A percentile compares a stretch with the other conserved stretches of the same genome.
Evolutionary conservation across 2,113 vertebrate species (phyloP).

Genomic region (Benitochromis conjunctus): DNA sequence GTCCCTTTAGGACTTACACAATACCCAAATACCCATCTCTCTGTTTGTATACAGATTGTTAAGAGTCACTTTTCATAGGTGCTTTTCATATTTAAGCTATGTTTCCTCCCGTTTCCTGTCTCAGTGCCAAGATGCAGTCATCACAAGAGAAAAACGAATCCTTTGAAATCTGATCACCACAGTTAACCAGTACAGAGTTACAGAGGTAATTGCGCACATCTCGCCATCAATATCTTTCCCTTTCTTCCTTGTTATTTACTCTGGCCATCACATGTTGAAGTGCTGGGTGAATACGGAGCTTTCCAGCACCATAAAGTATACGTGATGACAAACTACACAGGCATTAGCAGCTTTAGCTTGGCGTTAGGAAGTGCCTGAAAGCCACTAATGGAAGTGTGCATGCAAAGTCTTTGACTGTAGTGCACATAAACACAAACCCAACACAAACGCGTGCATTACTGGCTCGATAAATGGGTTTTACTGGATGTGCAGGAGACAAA

Average conservation of each 20-base stretch:
- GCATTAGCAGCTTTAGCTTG: slow-evolving; percentile 36
- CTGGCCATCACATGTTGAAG: not conserved
- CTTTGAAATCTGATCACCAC: not conserved
- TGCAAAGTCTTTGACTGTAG: slow-evolving; percentile 25
- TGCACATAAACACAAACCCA: not conserved
- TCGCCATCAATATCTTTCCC: not conserved
- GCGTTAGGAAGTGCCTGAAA: slow-evolving; percentile 33
- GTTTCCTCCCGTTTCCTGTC: not conserved
- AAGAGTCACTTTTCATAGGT: not conserved
- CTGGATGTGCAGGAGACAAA: slow-evolving; percentile 14
- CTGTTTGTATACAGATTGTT: not conserved
- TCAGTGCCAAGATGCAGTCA: not conserved
- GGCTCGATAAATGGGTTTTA: slow-evolving; percentile 42
- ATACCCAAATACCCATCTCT: not conserved
- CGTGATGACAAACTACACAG: slow-evolving; percentile 23
- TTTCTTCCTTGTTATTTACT: not conserved
- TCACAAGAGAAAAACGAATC: not conserved
- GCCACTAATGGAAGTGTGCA: slow-evolving; percentile 54
- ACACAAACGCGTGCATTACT: slow-evolving; percentile 11
- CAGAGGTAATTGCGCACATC: not conserved
- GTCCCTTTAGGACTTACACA: not conserved
- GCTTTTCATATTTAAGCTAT: not conserved
- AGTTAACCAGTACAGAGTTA: not conserved
- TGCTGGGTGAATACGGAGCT: not conserved
- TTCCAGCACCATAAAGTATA: slow-evolving; percentile 19